Percentiles rank a stretch among this genome's conserved stretches.
Conservation (phyloP, 2,797 vertebrate species). For the Notolabrus celidotus region DNA sequence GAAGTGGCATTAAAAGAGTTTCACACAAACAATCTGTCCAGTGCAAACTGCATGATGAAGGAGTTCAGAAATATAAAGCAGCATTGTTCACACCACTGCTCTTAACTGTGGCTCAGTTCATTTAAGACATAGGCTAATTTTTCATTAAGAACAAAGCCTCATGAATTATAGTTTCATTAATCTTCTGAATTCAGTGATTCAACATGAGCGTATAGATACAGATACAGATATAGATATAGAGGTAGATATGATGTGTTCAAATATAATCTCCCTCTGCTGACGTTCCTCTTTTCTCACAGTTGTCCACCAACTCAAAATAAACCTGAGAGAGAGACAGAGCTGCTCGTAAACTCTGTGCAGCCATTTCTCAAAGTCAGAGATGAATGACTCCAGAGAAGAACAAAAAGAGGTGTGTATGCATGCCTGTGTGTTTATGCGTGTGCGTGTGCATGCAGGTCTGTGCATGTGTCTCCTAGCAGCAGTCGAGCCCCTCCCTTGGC, state of each 20-base stretch:
- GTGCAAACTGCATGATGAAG: background rate
- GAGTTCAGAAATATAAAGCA: background rate
- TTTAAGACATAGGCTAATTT: background rate
- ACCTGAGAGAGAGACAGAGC: background rate
- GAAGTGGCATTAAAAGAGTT: no score
- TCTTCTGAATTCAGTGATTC: slow-evolving; percentile 11
- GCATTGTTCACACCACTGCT: background rate
- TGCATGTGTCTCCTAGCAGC: slow-evolving; percentile 44
- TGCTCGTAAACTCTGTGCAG: slow-evolving; percentile 16
- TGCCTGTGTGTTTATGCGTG: slow-evolving; percentile 1
- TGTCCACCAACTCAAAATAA: background rate
- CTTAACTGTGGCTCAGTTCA: background rate
- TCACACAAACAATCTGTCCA: background rate
- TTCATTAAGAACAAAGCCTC: slow-evolving; percentile 6
- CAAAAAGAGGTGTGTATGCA: slow-evolving; percentile 43
- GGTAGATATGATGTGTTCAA: slow-evolving; percentile 23
- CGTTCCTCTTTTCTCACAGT: slow-evolving; percentile 6
- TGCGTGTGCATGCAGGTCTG: slow-evolving; percentile 22
- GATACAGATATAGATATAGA: slow-evolving; percentile 20
- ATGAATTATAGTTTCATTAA: slow-evolving; percentile 15
- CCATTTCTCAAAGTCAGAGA: slow-evolving; percentile 53
- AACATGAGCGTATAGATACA: background rate
- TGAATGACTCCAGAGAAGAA: slow-evolving; percentile 37
- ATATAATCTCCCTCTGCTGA: slow-evolving; percentile 16
- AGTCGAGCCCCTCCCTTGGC: slow-evolving; percentile 40